Conservation (phyloP, 2,888 invertebrate genomes). For the Polymixis flavicincta region DNA sequence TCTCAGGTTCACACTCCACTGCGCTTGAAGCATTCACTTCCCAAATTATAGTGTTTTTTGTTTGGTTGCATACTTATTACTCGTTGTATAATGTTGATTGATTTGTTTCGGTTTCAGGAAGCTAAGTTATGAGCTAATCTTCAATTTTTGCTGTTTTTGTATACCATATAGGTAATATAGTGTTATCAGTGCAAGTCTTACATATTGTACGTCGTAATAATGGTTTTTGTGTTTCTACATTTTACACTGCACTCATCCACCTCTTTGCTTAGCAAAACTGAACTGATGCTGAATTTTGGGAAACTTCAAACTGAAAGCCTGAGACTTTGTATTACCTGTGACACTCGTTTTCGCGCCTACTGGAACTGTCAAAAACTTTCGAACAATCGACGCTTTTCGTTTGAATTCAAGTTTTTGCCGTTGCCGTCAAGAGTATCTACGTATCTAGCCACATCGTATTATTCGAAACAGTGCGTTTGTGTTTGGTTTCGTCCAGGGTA, state of each 20-base stretch:
- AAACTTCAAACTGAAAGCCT: background rate
- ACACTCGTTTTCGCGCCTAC: background rate
- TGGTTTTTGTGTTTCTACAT: slow-evolving; percentile 13
- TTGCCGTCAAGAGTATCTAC: too few species aligned
- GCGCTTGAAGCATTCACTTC: slow-evolving; percentile 59
- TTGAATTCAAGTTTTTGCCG: background rate
- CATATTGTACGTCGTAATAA: slow-evolving; percentile 26
- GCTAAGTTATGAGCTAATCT: slow-evolving; percentile 48
- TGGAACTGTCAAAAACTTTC: background rate
- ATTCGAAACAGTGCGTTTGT: background rate
- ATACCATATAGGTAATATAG: slow-evolving; percentile 13
- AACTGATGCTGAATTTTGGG: background rate
- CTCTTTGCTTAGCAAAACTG: background rate
- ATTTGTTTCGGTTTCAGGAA: slow-evolving; percentile 51
- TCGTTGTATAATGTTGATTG: slow-evolving; percentile 37
- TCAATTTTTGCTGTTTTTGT: slow-evolving; percentile 45
- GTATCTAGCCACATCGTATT: background rate
- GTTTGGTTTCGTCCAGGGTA: background rate
- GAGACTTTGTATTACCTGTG: background rate
- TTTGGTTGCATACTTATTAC: slow-evolving; percentile 32
- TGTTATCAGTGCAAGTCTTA: slow-evolving; percentile 42
- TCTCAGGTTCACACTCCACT: slow-evolving; percentile 41
- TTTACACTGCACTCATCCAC: background rate
- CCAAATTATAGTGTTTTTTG: slow-evolving; percentile 50
- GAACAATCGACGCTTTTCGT: background rate